phyloP scores from a whole-genome alignment of 1,140 invertebrate genomes.

The Brachionus rotundiformis region DNA sequence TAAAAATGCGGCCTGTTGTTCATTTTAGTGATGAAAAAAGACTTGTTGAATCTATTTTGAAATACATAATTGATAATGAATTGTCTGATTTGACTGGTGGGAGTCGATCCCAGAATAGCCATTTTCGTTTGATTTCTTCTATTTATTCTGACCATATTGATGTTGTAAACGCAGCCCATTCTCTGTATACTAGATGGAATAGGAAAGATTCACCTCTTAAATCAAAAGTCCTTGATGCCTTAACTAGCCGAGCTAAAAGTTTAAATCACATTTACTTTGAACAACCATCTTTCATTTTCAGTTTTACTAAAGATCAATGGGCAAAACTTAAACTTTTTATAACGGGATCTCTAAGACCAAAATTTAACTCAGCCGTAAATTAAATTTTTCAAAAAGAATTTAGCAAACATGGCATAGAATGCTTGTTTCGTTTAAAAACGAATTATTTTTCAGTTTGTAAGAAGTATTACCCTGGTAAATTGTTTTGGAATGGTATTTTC shows the following conservation, averaged over 20 bases:
- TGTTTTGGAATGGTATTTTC: background rate
- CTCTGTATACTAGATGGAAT: background rate
- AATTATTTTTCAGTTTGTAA: background rate
- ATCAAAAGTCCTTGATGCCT: background rate
- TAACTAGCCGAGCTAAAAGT: background rate
- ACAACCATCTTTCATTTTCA: background rate
- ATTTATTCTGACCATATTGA: background rate
- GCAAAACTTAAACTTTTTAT: background rate
- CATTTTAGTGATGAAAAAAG: background rate
- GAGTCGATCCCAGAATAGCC: background rate
- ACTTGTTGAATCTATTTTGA: background rate
- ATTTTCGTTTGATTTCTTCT: background rate
- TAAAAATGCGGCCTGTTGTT: background rate
- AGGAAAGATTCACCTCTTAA: background rate
- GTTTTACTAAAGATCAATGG: background rate
- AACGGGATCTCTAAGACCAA: background rate
- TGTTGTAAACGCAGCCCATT: background rate
- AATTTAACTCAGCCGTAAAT: background rate
- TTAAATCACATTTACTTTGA: background rate
- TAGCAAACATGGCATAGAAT: background rate
- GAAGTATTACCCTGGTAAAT: background rate
- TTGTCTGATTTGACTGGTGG: background rate
- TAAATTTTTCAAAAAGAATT: background rate
- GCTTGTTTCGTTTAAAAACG: background rate
- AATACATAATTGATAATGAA: background rate